phyloP scores from a whole-genome alignment of 2,797 vertebrate genomes.

The Meriones psammophilus region DNA sequence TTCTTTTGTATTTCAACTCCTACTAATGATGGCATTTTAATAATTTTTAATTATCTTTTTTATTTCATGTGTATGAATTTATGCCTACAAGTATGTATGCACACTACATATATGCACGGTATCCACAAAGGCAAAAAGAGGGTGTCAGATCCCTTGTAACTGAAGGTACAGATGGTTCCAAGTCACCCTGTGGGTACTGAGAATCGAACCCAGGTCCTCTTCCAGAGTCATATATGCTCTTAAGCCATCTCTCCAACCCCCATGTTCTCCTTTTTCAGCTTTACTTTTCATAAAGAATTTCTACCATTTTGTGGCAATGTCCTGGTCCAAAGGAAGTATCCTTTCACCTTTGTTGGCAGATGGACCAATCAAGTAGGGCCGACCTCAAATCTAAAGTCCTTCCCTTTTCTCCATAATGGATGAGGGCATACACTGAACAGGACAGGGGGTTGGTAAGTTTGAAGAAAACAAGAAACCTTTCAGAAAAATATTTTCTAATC shows the following conservation, averaged over 20 bases:
- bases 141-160: background rate
- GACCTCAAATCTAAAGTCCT: background rate
- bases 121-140: background rate
- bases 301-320: background rate
- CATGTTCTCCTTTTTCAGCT: slow-evolving; percentile 24
- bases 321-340: background rate
- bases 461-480: background rate
- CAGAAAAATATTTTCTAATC: background rate
- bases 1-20: background rate
- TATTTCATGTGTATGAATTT: background rate
- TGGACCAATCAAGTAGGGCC: background rate
- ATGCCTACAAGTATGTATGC: background rate
- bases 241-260: background rate
- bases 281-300: background rate
- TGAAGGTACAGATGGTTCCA: background rate
- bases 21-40: background rate
- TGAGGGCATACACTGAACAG: background rate
- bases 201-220: background rate
- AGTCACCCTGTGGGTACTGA: background rate
- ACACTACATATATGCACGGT: background rate
- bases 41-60: background rate
- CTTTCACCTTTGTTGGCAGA: background rate
- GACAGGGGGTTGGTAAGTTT: background rate
- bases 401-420: background rate
- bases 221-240: background rate